Base-by-base conservation (phyloP, 1,140 invertebrate genomes). In the Pseudomyrmex pallidus region DNA sequence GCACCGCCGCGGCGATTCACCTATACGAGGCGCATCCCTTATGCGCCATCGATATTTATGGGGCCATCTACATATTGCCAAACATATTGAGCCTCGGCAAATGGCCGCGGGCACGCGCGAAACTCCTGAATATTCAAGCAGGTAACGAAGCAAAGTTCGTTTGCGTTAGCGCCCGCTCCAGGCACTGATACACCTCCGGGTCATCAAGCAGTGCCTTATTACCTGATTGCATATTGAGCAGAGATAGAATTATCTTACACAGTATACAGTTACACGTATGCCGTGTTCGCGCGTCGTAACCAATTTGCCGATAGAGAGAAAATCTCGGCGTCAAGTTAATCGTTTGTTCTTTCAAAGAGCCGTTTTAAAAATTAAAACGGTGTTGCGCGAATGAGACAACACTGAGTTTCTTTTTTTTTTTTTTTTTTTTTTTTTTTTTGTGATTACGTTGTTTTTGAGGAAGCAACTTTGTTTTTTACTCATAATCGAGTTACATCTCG, bases 111-210 rank as follows among this genome's bases (percentile, higher is more conserved):
- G 92, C 91, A 92, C 91, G 91, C 87, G 90, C 92, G 89, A 91
- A 92, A 92, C 91, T 93, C 88, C 85, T 94, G 92, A 93, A 93
- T 94, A 94, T 93, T 94, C 93, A 93, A 93, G 90, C 89, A 93
- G 89, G 88, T 93, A 93, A 93, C 92, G 91, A 92, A 92, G 90
- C 91, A 93, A 93, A 93, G 91, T 93, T 92, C 88, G 90, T 91
- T 92, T 91, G 86, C 89, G 85, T 92, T 91, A 83, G 67, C 70
- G 70, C 85, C 78, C 52, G 83, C 89, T 84, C 35, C 66, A 78
- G 85, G 88, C 78, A 77, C 72, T 83, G 87, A 89, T 89, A 89
- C 85, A 87, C 88, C 87, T 87, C 61, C 87, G 82, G 88, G 84
- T 86, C 87, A 89, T 91, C 86, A 87, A 89, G 88, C 84, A 83